Evolutionary conservation across 2,888 invertebrate species (phyloP).

Genomic region (Hemistola chrysoprasaria): DNA sequence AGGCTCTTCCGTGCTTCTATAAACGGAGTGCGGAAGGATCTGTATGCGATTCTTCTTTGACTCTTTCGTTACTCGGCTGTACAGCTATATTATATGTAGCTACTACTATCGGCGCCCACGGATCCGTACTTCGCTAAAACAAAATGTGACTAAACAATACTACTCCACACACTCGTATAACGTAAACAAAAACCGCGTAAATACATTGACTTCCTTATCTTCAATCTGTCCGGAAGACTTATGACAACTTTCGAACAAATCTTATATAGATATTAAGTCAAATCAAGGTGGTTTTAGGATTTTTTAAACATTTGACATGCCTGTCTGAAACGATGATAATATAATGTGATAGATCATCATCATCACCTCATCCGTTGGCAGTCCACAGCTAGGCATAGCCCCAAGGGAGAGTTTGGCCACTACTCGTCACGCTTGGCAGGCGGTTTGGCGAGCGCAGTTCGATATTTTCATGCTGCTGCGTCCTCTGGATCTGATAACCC

Average conservation of each 20-base stretch:
- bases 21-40: conserved; percentile 69
- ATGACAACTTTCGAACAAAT: conserved; percentile 34
- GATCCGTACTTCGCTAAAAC: conserved; percentile 37
- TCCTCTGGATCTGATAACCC: too few species aligned
- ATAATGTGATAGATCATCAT: too few species aligned
- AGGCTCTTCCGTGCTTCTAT: conserved; percentile 70
- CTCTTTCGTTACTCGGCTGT: background rate
- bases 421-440: too few species aligned
- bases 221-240: conserved; percentile 55
- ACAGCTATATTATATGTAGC: conserved; percentile 9
- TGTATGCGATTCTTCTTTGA: conserved; percentile 37
- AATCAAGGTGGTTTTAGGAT: too few species aligned
- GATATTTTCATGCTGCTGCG: too few species aligned
- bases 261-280: conserved; percentile 12
- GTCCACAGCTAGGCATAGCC: too few species aligned
- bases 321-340: too few species aligned
- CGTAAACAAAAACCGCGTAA: conserved; percentile 43
- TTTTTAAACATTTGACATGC: too few species aligned
- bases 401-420: too few species aligned
- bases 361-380: too few species aligned
- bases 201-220: conserved; percentile 56
- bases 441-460: too few species aligned
- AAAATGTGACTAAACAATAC: conserved; percentile 38
- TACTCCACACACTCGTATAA: conserved; percentile 29
- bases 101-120: conserved; percentile 38